phyloP scores from a whole-genome alignment of 2,797 vertebrate genomes.

The Paedocypris micromegethes region DNA sequence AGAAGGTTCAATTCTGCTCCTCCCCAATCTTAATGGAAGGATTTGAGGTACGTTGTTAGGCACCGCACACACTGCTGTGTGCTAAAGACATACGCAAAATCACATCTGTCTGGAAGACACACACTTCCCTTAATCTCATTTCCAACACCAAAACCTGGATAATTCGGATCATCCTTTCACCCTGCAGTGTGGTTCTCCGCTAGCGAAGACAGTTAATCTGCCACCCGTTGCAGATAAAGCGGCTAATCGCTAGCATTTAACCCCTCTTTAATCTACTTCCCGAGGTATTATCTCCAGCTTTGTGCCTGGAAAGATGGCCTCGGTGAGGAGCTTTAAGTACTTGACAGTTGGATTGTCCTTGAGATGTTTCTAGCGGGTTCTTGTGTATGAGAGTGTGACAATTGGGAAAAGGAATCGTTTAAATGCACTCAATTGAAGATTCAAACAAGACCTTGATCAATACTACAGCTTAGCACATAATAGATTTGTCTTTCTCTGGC shows the following conservation, averaged over 20 bases:
- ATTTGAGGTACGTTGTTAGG: constrained; percentile 45
- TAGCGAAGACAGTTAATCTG: constrained; percentile 56
- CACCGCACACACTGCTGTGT: constrained; percentile 9
- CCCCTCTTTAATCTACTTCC: constrained; percentile 56
- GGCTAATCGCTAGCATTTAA: constrained; percentile 51
- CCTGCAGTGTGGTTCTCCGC: constrained; percentile 40
- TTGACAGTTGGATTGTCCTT: constrained; percentile 22
- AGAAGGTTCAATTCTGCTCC: constrained; percentile 40
- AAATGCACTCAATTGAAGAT: not conserved
- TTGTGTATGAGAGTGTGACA: not conserved
- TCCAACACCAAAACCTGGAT: constrained; percentile 36
- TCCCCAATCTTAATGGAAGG: constrained; percentile 52
- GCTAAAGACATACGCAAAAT: constrained; percentile 6
- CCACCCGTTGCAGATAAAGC: constrained; percentile 49
- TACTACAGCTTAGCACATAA: no score
- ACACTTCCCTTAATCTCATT: constrained; percentile 37
- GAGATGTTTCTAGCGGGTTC: constrained; percentile 3
- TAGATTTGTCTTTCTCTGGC: no score
- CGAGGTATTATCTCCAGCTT: constrained; percentile 51
- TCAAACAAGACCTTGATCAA: no score
- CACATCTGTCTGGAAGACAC: constrained; percentile 22
- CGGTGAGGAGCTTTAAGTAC: constrained; percentile 35
- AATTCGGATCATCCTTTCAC: constrained; percentile 55
- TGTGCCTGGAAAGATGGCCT: constrained; percentile 45
- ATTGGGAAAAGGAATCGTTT: not conserved